phyloP scores from a whole-genome alignment of 2,888 invertebrate species.

The Brenthis daphne region DNA sequence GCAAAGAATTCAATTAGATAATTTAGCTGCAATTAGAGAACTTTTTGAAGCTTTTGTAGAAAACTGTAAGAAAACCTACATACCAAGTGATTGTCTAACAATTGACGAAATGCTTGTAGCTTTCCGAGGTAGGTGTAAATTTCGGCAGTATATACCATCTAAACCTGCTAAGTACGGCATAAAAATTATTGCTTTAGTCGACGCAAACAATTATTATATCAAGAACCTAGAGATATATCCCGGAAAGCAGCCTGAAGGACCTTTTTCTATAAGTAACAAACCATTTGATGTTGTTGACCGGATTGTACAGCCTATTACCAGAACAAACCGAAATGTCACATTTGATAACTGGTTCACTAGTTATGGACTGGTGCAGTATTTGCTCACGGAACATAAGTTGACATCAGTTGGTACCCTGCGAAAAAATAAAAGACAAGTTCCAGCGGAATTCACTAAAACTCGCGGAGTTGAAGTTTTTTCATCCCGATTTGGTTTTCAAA shows the following conservation, averaged over 20 bases:
- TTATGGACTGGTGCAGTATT: slow-evolving; percentile 15
- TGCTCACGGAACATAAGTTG: slow-evolving; percentile 30
- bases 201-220: slow-evolving; percentile 27
- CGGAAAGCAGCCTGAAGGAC: slow-evolving; percentile 18
- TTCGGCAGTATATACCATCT: slow-evolving; percentile 21
- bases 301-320: slow-evolving; percentile 35
- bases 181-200: slow-evolving; percentile 34
- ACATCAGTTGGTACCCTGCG: slow-evolving; percentile 39
- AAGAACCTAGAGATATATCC: slow-evolving; percentile 29
- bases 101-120: slow-evolving; percentile 25
- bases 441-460: slow-evolving; percentile 26
- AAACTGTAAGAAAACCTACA: slow-evolving; percentile 21
- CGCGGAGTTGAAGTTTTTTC: slow-evolving; percentile 18
- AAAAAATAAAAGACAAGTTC: slow-evolving; percentile 41
- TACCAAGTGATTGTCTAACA: slow-evolving; percentile 31
- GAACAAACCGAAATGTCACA: slow-evolving; percentile 21
- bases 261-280: slow-evolving; percentile 13
- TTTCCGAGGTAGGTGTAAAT: slow-evolving; percentile 22
- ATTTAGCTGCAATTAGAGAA: slow-evolving; percentile 1
- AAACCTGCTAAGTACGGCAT: slow-evolving; percentile 37
- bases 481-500: slow-evolving; percentile 34
- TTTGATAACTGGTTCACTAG: slow-evolving; percentile 27
- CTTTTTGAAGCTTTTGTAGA: slow-evolving; percentile 2
- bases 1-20: background rate
- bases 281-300: slow-evolving; percentile 24